phyloP scores from a whole-genome alignment of 1,140 invertebrate genomes.

The Pectinophora gossypiella region DNA sequence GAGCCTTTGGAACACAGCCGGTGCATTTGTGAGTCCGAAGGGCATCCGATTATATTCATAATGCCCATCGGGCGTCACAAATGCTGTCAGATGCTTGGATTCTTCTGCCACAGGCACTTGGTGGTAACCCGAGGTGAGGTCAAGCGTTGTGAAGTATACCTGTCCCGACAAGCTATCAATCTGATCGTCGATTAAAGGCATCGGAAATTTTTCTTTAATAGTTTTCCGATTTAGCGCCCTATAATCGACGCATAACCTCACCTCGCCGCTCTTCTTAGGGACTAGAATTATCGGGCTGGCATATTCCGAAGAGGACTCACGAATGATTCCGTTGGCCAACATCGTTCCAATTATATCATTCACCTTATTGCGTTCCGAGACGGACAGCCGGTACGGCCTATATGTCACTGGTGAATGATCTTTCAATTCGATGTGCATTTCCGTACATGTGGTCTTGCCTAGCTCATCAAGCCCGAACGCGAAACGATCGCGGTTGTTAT shows the following conservation, averaged over 20 bases:
- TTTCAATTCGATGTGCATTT: slow-evolving; percentile 20
- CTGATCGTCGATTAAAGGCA: too few relatives aligned
- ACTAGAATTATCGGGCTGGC: slow-evolving; percentile 16
- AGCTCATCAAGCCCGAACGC: slow-evolving; percentile 18
- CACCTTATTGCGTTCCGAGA: neutral
- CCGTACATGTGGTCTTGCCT: slow-evolving; percentile 2
- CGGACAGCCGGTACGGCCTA: slow-evolving; percentile 11
- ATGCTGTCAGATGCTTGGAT: too few relatives aligned
- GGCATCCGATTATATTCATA: too few relatives aligned
- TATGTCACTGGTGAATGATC: slow-evolving; percentile 18
- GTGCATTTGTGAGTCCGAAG: too few relatives aligned
- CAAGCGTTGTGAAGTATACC: slow-evolving; percentile 43
- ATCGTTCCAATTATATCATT: neutral
- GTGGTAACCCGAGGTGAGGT: slow-evolving; percentile 10
- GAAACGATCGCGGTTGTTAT: slow-evolving; percentile 17
- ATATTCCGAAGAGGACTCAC: slow-evolving; percentile 29
- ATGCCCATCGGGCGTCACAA: too few relatives aligned
- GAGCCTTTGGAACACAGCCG: too few relatives aligned
- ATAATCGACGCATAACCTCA: slow-evolving; percentile 1
- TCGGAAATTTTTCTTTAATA: slow-evolving; percentile 36
- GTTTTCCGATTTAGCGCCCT: slow-evolving; percentile 4
- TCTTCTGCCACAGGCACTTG: too few relatives aligned
- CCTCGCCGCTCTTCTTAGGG: slow-evolving; percentile 19
- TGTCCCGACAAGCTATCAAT: too few relatives aligned
- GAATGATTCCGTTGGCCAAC: slow-evolving; percentile 32